Evolutionary conservation across 2,113 vertebrate species (phyloP), one percentile per base, ranked within the genome.

Genomic region (Sylvia atricapilla): DNA sequence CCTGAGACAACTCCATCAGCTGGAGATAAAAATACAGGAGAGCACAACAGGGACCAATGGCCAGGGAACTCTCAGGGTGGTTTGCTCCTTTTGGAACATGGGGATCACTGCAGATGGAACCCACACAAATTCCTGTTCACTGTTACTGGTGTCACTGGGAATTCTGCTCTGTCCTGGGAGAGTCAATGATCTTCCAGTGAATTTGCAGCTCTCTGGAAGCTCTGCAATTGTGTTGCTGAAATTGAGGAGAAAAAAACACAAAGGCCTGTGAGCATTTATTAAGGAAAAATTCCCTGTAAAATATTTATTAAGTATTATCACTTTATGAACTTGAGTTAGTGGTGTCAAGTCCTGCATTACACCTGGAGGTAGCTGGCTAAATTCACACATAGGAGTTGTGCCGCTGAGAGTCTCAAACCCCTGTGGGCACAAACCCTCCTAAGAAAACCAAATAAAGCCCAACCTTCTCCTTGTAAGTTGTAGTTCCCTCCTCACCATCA

Each of bases 301-400:
- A 14, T 35, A 43, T 23, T 58, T 78, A 33, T 47, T 7, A 46
- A 63, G 41, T 69, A 69, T 58, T 52, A 46, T 0, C 43, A 30
- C 27, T 30, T 58, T 13, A 27, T 47, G 72, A 55, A 10, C 39
- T n/a, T 66, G 79, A 80, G 37, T 35, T 50, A 33, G 41, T 10
- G 27, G 8, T 60, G 52, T 43, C n/a, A 43, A 35, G 59, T 47
- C 35, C 39, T 75, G 69, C 21, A 2, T 82, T 59, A 52, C 37
- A n/a, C 14, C 20, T 66, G 58, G 39, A 56, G 81, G 33, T 6
- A 62, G 3, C 44, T 76, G 83, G 4, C 37, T 53, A 4, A 49
- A 50, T 60, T 87, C 28, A 60, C 44, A 44, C 0, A 0, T 0
- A 53, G 20, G 37, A 82, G 20, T 49, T 3, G 1, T 52, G 22